A percentile compares a stretch with the other conserved stretches of the same genome.
These are phyloP conservation scores for Lacerta agilis DNA, from an alignment of 2,797 vertebrate genomes.

Conservation along the genomic window DNA sequence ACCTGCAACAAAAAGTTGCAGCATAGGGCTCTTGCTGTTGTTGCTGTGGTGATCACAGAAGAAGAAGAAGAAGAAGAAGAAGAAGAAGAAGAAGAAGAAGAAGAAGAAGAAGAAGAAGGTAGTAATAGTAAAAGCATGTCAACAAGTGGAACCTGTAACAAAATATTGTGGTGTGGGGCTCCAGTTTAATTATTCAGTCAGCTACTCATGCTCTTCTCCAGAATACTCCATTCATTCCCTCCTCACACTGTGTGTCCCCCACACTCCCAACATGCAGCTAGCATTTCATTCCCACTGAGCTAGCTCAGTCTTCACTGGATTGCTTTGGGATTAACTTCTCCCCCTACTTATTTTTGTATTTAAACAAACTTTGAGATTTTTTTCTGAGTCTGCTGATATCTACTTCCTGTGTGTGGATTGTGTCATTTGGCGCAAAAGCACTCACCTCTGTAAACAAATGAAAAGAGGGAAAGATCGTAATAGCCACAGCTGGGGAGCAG, in stretches of 20 bases:
- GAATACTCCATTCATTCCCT: background rate
- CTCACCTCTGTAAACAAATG: background rate
- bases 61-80: too few relatives aligned
- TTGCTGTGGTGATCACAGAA: too few relatives aligned
- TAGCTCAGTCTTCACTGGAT: background rate
- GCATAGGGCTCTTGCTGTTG: too few relatives aligned
- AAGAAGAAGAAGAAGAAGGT: too few relatives aligned
- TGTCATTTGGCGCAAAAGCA: background rate
- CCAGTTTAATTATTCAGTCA: background rate
- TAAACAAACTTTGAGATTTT: background rate
- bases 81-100: too few relatives aligned
- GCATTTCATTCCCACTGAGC: background rate
- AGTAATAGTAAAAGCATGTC: too few relatives aligned
- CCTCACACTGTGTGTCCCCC: background rate
- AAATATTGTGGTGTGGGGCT: background rate
- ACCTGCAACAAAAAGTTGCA: too few relatives aligned
- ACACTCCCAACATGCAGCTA: background rate
- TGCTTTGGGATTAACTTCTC: background rate
- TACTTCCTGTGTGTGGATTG: background rate
- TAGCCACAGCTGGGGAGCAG: background rate
- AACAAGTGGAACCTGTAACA: too few relatives aligned
- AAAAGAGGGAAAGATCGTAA: background rate
- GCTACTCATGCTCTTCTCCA: background rate
- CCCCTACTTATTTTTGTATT: background rate
- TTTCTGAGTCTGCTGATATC: background rate